These are phyloP conservation scores for Acanthosepion esculentum DNA, from an alignment of 2,888 invertebrate genomes.

Conservation along the genomic window DNA sequence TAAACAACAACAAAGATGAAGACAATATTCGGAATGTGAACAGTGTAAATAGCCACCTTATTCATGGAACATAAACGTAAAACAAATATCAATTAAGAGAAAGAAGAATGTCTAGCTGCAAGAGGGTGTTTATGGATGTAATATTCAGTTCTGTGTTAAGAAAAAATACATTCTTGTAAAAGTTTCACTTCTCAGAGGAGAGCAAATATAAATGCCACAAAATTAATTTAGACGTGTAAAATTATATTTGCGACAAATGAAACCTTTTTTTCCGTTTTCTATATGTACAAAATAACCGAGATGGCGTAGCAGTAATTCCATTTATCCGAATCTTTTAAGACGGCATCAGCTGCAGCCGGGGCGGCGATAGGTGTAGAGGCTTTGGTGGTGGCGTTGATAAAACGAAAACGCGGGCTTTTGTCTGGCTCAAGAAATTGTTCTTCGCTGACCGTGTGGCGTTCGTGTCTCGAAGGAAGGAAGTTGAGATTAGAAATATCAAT, in stretches of 20 bases:
- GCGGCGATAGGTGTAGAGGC: not conserved
- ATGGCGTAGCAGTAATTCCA: not conserved
- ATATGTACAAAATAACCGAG: not conserved
- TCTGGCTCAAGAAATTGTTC: constrained; percentile 14
- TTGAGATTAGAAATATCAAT: not conserved
- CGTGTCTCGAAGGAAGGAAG: constrained; percentile 2
- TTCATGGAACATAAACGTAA: too few relatives aligned
- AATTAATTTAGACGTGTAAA: not conserved
- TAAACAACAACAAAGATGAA: too few relatives aligned
- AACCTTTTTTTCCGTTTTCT: not conserved
- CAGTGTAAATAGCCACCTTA: too few relatives aligned
- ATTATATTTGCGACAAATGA: not conserved
- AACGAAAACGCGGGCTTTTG: not conserved
- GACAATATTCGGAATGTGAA: too few relatives aligned
- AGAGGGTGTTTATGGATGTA: too few relatives aligned
- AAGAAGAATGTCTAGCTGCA: too few relatives aligned
- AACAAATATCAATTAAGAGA: too few relatives aligned
- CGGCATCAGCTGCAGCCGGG: not conserved
- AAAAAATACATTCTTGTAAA: too few relatives aligned
- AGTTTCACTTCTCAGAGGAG: too few relatives aligned
- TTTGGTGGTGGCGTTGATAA: not conserved
- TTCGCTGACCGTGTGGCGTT: not conserved
- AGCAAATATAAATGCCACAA: too few relatives aligned
- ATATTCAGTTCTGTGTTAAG: too few relatives aligned
- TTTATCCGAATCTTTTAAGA: not conserved